Conservation (phyloP, 2,888 invertebrate genomes). For the Polymixis lichenea region DNA sequence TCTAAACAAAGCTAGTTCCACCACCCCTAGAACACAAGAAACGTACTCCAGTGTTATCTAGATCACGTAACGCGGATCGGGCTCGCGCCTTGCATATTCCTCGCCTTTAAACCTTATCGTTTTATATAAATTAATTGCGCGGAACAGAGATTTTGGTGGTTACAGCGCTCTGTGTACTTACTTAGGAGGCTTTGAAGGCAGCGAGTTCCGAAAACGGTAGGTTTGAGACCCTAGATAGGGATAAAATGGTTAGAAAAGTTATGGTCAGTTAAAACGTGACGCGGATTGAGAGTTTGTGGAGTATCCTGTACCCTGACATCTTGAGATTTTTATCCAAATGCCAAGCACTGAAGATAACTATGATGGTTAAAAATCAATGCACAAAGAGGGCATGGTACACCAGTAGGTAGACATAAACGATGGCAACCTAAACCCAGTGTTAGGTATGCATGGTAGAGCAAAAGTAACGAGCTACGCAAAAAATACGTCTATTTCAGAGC, state of each 20-base stretch:
- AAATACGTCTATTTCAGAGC: slow-evolving; percentile 44
- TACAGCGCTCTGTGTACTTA: slow-evolving; percentile 59
- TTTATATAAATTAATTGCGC: slow-evolving; percentile 87
- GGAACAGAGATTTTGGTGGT: slow-evolving; percentile 77
- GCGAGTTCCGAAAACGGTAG: slow-evolving; percentile 28
- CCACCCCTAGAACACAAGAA: slow-evolving; percentile 75
- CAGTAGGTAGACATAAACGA: background rate
- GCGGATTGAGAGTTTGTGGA: background rate
- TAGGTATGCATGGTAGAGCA: background rate
- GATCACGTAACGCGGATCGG: slow-evolving; percentile 82
- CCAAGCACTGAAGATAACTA: background rate
- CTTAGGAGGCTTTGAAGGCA: slow-evolving; percentile 30
- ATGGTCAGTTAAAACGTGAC: background rate
- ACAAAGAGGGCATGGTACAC: background rate
- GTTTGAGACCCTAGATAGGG: background rate
- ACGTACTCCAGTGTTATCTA: slow-evolving; percentile 77
- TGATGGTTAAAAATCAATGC: background rate
- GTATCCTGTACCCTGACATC: background rate
- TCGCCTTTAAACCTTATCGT: slow-evolving; percentile 87
- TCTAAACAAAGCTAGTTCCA: background rate
- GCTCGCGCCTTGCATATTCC: slow-evolving; percentile 89
- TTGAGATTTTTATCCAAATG: background rate
- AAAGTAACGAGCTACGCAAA: background rate
- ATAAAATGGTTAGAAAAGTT: background rate
- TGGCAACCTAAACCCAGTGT: background rate